These are phyloP conservation scores for Mimas tiliae DNA, from an alignment of 2,888 invertebrate genomes.

Conservation along the genomic window DNA sequence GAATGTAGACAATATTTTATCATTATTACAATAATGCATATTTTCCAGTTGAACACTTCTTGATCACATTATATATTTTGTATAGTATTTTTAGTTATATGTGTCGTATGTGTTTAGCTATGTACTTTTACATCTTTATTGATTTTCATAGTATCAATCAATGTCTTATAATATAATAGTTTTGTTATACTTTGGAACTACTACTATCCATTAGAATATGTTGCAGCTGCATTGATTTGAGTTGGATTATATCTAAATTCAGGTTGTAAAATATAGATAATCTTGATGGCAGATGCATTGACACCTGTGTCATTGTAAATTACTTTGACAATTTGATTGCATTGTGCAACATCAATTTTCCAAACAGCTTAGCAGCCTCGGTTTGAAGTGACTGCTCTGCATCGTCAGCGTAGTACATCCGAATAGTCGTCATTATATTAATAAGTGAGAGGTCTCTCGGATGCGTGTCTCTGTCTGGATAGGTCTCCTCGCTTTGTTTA, in stretches of 20 bases:
- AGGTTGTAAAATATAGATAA: neutral
- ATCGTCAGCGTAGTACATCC: no score
- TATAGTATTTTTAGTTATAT: neutral
- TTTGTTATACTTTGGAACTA: neutral
- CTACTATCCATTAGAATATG: neutral
- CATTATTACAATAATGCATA: neutral
- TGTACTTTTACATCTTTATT: no score
- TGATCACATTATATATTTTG: no score
- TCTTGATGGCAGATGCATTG: neutral
- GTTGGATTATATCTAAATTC: neutral
- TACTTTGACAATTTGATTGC: slow-evolving; percentile 3
- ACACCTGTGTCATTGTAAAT: neutral
- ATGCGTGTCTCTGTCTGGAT: no score
- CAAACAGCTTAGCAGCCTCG: neutral
- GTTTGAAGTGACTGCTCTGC: neutral
- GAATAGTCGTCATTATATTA: no score
- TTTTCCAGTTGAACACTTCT: no score
- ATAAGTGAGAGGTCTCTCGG: no score
- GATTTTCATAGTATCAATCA: no score
- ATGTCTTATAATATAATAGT: no score
- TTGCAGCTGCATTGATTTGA: neutral
- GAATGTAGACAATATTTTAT: neutral
- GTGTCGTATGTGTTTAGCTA: no score
- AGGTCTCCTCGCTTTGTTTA: no score
- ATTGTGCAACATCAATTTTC: neutral